These are phyloP conservation scores for Epicampocera succincta DNA, from an alignment of 2,888 invertebrate species.

Conservation along the genomic window DNA sequence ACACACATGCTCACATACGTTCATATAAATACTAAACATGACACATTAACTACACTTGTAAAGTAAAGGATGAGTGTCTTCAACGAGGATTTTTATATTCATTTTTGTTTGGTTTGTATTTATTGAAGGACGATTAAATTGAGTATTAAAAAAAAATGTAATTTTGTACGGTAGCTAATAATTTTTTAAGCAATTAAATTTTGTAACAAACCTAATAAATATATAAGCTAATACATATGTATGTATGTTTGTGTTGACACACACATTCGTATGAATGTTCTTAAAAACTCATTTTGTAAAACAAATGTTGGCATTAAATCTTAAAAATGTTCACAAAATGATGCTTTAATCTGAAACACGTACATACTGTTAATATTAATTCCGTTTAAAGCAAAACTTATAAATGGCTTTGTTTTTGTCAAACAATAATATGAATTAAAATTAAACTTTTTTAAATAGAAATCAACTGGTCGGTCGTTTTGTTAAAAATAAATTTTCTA, in stretches of 20 bases:
- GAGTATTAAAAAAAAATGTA: constrained; percentile 38
- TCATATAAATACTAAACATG: not conserved
- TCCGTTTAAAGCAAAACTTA: constrained; percentile 20
- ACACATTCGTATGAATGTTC: too few species aligned
- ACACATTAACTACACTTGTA: constrained; percentile 34
- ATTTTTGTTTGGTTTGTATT: constrained; percentile 41
- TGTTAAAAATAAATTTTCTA: constrained; percentile 52
- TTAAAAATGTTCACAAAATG: too few species aligned
- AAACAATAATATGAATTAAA: constrained; percentile 32
- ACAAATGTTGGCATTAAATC: too few species aligned
- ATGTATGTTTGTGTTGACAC: too few species aligned
- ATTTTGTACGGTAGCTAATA: constrained; percentile 13
- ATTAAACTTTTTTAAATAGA: constrained; percentile 53
- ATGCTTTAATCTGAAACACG: too few species aligned
- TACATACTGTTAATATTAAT: not conserved
- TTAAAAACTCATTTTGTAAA: too few species aligned
- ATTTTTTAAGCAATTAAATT: constrained; percentile 5
- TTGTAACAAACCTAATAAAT: too few species aligned
- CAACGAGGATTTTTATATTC: constrained; percentile 44
- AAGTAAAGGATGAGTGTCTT: constrained; percentile 31
- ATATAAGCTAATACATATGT: too few species aligned
- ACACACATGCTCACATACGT: not conserved
- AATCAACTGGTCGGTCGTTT: constrained; percentile 59
- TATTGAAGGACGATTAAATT: constrained; percentile 37
- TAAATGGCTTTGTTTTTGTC: constrained; percentile 13